phyloP scores from a whole-genome alignment of 2,113 vertebrate species.

The Boulengeromyrus knoepffleri region DNA sequence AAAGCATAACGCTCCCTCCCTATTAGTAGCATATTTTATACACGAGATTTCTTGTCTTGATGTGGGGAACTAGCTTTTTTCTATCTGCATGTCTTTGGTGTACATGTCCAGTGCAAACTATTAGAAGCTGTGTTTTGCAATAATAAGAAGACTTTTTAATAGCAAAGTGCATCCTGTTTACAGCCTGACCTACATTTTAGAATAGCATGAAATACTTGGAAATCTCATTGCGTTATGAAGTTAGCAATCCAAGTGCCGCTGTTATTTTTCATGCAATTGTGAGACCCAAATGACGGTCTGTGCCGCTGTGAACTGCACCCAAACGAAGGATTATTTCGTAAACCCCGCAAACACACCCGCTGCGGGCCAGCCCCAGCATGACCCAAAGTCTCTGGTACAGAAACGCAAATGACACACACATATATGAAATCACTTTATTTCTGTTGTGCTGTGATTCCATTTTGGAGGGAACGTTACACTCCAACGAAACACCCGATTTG shows the following conservation, averaged over 20 bases:
- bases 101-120: slow-evolving; percentile 17
- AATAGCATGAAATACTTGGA: background rate
- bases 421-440: slow-evolving; percentile 75
- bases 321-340: background rate
- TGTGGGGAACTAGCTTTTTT: slow-evolving; percentile 23
- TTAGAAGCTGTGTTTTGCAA: slow-evolving; percentile 20
- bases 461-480: slow-evolving; percentile 74
- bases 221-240: background rate
- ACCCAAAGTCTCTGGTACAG: slow-evolving; percentile 34
- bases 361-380: background rate
- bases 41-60: slow-evolving; percentile 16
- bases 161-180: slow-evolving; percentile 51
- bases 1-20: slow-evolving; percentile 24
- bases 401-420: slow-evolving; percentile 57
- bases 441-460: slow-evolving; percentile 83
- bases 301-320: background rate
- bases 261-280: background rate
- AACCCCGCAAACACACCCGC: background rate
- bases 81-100: slow-evolving; percentile 41
- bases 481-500: slow-evolving; percentile 57
- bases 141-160: slow-evolving; percentile 39
- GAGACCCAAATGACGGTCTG: background rate
- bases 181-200: slow-evolving; percentile 35
- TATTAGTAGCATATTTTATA: slow-evolving; percentile 29
- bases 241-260: background rate